These are phyloP conservation scores for Carabus problematicus DNA, from an alignment of 2,888 invertebrate species.

Conservation along the genomic window DNA sequence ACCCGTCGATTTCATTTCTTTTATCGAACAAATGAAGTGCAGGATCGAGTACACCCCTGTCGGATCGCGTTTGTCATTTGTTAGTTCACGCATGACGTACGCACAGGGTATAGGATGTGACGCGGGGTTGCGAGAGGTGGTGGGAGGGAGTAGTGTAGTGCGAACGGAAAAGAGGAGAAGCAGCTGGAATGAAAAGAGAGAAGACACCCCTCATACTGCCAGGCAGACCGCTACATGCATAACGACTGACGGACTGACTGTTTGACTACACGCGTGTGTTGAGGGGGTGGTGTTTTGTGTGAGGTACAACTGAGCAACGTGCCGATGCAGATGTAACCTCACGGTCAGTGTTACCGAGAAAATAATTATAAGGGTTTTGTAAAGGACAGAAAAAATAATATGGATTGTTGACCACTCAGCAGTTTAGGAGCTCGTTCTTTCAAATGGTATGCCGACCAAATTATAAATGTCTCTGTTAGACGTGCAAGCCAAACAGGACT, in stretches of 20 bases:
- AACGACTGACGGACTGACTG: not conserved
- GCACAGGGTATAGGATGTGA: not conserved
- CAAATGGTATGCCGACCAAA: constrained; percentile 1
- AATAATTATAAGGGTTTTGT: constrained; percentile 32
- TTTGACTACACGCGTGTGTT: not conserved
- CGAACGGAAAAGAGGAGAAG: constrained; percentile 23
- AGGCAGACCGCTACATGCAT: not conserved
- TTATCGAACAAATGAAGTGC: constrained; percentile 7
- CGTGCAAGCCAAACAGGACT: not conserved
- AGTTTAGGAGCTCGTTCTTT: constrained; percentile 10
- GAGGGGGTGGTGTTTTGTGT: not conserved
- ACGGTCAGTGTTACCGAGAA: constrained; percentile 5
- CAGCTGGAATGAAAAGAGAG: constrained; percentile 10
- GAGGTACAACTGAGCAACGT: not conserved
- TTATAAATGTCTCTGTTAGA: constrained; percentile 40
- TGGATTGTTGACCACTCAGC: constrained; percentile 16
- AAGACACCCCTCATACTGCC: constrained; percentile 9
- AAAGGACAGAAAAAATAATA: constrained; percentile 18
- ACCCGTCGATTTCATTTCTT: not conserved
- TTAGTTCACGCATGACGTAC: constrained; percentile 36
- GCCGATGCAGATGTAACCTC: not conserved
- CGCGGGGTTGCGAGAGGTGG: constrained; percentile 1
- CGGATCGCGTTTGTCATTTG: constrained; percentile 40
- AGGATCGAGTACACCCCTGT: constrained; percentile 24
- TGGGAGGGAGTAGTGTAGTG: constrained; percentile 7